Conservation (phyloP, 2,113 vertebrate genomes). For the Protobothrops flavoviridis region DNA sequence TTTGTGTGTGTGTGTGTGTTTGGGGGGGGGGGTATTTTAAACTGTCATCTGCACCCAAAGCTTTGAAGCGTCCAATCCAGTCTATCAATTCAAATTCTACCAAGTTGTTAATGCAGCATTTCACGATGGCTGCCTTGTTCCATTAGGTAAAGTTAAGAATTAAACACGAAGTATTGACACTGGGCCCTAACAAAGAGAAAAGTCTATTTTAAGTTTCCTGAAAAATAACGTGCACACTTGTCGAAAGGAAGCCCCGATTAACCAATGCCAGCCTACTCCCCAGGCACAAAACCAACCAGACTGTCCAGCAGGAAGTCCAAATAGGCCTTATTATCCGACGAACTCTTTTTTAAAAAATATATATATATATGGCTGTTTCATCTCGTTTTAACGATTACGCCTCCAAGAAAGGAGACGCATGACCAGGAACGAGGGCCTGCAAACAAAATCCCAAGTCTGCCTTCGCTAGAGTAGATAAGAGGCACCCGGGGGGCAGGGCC, state of each 20-base stretch:
- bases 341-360: no score
- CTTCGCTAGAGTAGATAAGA: background rate
- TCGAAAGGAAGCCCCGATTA: background rate
- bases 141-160: background rate
- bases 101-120: background rate
- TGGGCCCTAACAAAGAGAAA: no score
- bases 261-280: background rate
- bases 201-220: background rate
- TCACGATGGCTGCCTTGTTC: background rate
- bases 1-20: no score
- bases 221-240: no score
- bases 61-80: background rate
- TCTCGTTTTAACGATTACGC: background rate
- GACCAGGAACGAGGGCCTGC: background rate
- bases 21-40: background rate
- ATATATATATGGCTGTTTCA: background rate
- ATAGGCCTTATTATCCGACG: no score
- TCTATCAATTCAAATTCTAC: background rate
- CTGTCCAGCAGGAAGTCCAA: background rate
- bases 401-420: background rate
- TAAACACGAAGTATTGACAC: background rate
- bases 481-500: fast-evolving
- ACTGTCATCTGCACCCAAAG: background rate
- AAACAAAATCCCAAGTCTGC: background rate
- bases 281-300: background rate